Base-by-base conservation (phyloP, 2,113 vertebrate genomes). In the Myxocyprinus asiaticus region DNA sequence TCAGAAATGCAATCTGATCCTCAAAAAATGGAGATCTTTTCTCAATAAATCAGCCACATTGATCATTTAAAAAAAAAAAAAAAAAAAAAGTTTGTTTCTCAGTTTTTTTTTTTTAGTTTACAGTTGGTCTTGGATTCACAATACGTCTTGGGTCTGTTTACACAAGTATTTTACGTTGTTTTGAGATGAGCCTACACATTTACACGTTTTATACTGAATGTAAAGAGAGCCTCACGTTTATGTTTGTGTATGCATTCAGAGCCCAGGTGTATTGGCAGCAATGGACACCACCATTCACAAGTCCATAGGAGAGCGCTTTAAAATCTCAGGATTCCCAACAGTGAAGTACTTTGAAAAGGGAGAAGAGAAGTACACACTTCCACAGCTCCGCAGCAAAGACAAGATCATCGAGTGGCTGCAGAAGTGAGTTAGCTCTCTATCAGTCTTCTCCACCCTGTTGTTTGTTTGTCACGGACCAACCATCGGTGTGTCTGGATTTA, bases 251-350 rank as follows among this genome's bases (percentile, higher is more conserved):
- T 83, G 5, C 47, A 62, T 17, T 78, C 89, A 99, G 98, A 96
- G 95, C 87, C 94, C 95, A 0, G 97, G 95, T 67, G 96, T 95
- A 58, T 88, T 99, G 91, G 97, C 97, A 81, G 98, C 98, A 33
- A 91, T 99, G 0, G 98, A 99, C 22, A 85, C 95, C 83, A 98
- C 97, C 0, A 82, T 95, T 85, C 97, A 97, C 90, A 96, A 98
- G 87, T 93, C 91, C 0, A 89, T 95, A 51, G 95, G 95, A 6
- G 97, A 97, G 71, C 94, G 93, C 70, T 98, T 95, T 12, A 96
- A 94, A 87, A 96, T 99, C 90, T 96, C 97, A 9, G 97, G 97
- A 75, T 99, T 98, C 84, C 97, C 98, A 3, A 99, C 96, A 0
- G 71, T 99, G 59, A 99, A 97, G 90, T 99, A 97, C 83, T 99